phyloP scores from a whole-genome alignment of 2,888 invertebrate species.

The Xestia c-nigrum region DNA sequence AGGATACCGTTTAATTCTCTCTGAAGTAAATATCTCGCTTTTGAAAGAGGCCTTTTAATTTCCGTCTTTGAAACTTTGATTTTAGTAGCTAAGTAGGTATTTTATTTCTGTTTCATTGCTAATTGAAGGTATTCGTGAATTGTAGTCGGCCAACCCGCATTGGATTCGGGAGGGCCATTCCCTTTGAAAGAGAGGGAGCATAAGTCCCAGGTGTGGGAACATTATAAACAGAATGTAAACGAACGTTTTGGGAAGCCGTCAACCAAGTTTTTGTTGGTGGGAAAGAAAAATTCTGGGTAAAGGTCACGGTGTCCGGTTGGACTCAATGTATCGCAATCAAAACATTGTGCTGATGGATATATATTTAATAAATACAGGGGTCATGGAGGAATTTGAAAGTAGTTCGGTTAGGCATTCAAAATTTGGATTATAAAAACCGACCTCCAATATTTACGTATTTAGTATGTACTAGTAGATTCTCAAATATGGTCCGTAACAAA shows the following conservation, averaged over 20 bases:
- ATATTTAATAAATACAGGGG: neutral
- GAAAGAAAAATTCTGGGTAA: accelerated
- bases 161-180: too few species aligned
- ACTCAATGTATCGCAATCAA: neutral
- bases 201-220: too few species aligned
- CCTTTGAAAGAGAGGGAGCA: neutral
- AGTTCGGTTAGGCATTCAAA: neutral
- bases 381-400: neutral
- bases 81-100: neutral
- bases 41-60: conserved; percentile 46
- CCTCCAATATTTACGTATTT: neutral
- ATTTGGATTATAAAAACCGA: neutral
- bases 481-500: neutral
- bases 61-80: conserved; percentile 33
- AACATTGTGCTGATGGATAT: neutral
- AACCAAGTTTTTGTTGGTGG: neutral
- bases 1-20: conserved; percentile 32
- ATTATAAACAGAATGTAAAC: neutral
- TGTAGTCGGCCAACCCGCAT: neutral
- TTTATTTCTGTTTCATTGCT: conserved; percentile 15
- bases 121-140: neutral
- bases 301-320: neutral
- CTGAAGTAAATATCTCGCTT: conserved; percentile 50
- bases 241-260: neutral
- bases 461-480: neutral